Percentiles rank a stretch among this genome's conserved stretches.
Evolutionary conservation across 2,113 vertebrate genomes (phyloP).

Genomic region (Mesoclemmys tuberculata): DNA sequence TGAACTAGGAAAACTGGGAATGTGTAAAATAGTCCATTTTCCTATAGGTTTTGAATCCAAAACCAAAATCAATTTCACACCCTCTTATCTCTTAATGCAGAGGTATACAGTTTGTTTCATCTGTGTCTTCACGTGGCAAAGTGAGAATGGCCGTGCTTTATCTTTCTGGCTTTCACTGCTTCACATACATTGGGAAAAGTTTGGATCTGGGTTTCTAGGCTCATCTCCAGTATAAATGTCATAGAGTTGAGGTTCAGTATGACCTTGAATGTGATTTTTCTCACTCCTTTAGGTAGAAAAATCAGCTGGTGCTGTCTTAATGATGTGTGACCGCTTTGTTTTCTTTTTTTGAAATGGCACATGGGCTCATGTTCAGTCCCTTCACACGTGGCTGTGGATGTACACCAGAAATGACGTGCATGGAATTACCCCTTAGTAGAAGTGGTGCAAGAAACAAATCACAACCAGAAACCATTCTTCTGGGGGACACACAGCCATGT

Average conservation of each 20-base stretch:
- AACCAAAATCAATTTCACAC: background rate
- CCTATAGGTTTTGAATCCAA: background rate
- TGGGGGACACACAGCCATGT: fast-evolving
- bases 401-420: background rate
- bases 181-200: too few species aligned
- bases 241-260: too few species aligned
- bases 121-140: background rate
- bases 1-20: background rate
- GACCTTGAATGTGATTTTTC: too few species aligned
- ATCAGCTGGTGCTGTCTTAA: too few species aligned
- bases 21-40: background rate
- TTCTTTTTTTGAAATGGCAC: too few species aligned
- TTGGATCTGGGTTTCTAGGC: too few species aligned
- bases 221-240: too few species aligned
- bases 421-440: background rate
- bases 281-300: too few species aligned
- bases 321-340: too few species aligned
- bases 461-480: background rate
- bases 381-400: background rate
- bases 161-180: too few species aligned
- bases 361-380: too few species aligned
- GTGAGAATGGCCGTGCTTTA: background rate
- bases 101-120: background rate
- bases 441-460: background rate
- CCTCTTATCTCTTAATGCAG: background rate